Base-by-base conservation (phyloP, 35 echinoderm and acorn worm species). In the Heliocidaris erythrogramma region DNA sequence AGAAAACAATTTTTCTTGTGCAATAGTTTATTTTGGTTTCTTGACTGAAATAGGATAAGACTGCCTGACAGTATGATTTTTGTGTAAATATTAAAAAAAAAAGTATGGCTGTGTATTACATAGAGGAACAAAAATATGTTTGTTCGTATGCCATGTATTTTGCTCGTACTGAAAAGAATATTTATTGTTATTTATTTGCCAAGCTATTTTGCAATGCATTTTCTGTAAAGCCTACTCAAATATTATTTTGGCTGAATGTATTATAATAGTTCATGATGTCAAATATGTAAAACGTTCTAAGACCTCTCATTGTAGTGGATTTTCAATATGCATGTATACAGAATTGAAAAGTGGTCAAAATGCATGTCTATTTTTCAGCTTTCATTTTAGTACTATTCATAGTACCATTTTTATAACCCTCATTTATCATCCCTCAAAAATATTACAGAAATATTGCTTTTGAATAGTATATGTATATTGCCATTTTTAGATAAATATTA, bases 191-290 rank as follows among this genome's bases (percentile, higher is more conserved):
- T 78, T 78, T 78, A 78, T 78, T 78, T 78, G 65, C 65, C 65
- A 78, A 78, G 60, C 60, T 5, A 27, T 69, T 78, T 78, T 78
- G 18, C 65, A 78, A 78, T 78, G 65, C 65, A 78, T 78, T n/a
- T 27, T 78, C 5, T 78, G 65, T 78, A n/a, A 78, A 78, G 65
- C 65, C 27, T 78, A 78, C 27, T 14, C 52, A 18, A 27, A n/a
- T n/a, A 21, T 78, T n/a, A 78, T 27, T 18, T 21, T 78, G 65
- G 65, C 65, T 78, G 65, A 78, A 27, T 78, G 65, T 78, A 71
- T 71, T 78, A 78, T 78, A n/a, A 78, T n/a, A 78, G 65, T n/a
- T 78, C 65, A 27, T 78, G 65, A 78, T 78, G 65, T 78, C 65
- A 56, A 56, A 56, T 78, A 7, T n/a, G 65, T 78, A 78, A 78